phyloP scores from a whole-genome alignment of 92 coral and sea anemone species.

The Paragorgia papillata region DNA sequence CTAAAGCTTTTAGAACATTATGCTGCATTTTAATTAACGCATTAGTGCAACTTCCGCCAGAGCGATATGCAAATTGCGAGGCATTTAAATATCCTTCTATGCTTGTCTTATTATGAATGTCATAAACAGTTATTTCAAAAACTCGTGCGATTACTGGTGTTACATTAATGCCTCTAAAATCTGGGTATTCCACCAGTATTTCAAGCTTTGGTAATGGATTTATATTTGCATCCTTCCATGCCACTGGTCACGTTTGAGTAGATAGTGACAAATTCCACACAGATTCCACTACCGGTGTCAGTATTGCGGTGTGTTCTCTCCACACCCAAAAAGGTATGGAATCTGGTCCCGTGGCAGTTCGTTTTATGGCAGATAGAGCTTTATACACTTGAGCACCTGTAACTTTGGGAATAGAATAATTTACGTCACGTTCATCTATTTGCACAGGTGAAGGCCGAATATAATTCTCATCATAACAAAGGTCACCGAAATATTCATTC shows the following conservation, averaged over 20 bases:
- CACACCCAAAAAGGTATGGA: constrained; percentile 57
- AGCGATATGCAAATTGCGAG: constrained; percentile 55
- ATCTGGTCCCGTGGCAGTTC: constrained; percentile 62
- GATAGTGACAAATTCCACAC: constrained; percentile 26
- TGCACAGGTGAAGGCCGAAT: constrained; percentile 26
- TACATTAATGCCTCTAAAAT: constrained; percentile 49
- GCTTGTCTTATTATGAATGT: constrained; percentile 1
- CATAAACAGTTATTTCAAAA: constrained; percentile 26
- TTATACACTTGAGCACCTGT: constrained; percentile 25
- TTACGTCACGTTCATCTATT: constrained; percentile 2
- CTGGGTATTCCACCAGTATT: constrained; percentile 34
- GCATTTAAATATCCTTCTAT: background rate
- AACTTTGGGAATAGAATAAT: constrained; percentile 31
- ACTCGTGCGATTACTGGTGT: constrained; percentile 46
- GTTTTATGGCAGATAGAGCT: constrained; percentile 39
- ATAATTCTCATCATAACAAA: constrained; percentile 47
- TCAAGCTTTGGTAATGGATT: constrained; percentile 52
- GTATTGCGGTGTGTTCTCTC: constrained; percentile 34
- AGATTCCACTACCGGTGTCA: constrained; percentile 35
- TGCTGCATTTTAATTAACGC: constrained; percentile 46
- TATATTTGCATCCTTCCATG: no score
- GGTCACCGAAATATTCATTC: constrained; percentile 48
- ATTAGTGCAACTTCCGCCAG: constrained; percentile 49
- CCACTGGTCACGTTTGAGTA: constrained; percentile 32
- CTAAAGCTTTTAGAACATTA: constrained; percentile 3